Evolutionary conservation across 1,140 invertebrate genomes (phyloP), one percentile per base, ranked within the genome.

Genomic region (Papilio helenus): DNA sequence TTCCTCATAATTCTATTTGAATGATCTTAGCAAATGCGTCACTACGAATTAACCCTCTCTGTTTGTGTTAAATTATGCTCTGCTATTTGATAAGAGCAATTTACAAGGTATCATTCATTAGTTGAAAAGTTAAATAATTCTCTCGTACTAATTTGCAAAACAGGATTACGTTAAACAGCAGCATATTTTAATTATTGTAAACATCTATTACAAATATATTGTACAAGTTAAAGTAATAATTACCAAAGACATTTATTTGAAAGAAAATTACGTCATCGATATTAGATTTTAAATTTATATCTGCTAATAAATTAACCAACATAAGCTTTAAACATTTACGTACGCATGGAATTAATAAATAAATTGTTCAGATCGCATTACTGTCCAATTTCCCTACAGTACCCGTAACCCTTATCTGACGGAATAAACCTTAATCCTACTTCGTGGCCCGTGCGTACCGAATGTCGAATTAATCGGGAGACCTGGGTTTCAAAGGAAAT

Each of bases 401-500:
- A 39, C 14, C 39, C 44, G 18, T 12, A 44, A 74, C 72, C 72
- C 72, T 74, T 51, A 68, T 68, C 61, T 68, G 61, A 29, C 20
- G n/a, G 51, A 73, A 46, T 74, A 51, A 74, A 74, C 29, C 72
- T 74, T 51, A 74, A 74, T 73, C 0, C 20, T 20, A 20, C 20
- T 26, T 26, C 14, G 10, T n/a, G 42, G 20, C 14, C 44, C 44
- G 20, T 23, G 39, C 42, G 42, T 44, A 20, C 44, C 72, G n/a
- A 73, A 73, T 73, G 44, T 26, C 72, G 44, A 49, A 73, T 49
- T 46, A 73, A 46, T 73, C 72, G 20, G 39, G 44, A 73, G 72
- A 73, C 72, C 72, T 73, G 49, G 72, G 72, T 73, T 73, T 73
- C 72, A 73, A 73, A 73, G 72, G 72, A 73, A 73, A 73, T 73